phyloP scores from a whole-genome alignment of 2,888 invertebrate genomes.

The Flabesymbios commensalis region DNA sequence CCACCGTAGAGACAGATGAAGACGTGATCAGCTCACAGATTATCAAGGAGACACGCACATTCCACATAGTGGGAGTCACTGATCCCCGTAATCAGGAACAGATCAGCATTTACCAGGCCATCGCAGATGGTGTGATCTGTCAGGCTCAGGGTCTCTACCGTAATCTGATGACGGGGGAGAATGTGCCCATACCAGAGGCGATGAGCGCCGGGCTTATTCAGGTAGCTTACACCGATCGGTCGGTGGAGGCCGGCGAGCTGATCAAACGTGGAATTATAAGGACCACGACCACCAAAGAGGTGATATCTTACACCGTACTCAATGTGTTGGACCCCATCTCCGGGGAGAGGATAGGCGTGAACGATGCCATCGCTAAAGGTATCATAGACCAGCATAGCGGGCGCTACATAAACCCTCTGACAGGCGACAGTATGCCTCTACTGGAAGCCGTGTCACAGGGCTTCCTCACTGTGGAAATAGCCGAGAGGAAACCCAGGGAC shows the following conservation, averaged over 20 bases:
- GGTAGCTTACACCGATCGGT: conserved; percentile 40
- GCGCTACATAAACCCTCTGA: conserved; percentile 29
- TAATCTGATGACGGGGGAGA: conserved; percentile 48
- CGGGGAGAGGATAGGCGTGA: conserved; percentile 19
- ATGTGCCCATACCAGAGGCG: conserved; percentile 57
- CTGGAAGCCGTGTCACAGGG: conserved; percentile 33
- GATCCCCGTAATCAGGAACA: conserved; percentile 50
- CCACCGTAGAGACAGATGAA: conserved; percentile 7
- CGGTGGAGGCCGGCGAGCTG: conserved; percentile 33
- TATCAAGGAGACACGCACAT: conserved; percentile 43
- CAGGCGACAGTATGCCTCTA: conserved; percentile 31
- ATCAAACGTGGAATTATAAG: conserved; percentile 32
- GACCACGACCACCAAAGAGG: conserved; percentile 30
- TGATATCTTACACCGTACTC: conserved; percentile 31
- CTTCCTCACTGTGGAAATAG: conserved; percentile 25
- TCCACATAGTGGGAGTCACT: conserved; percentile 50
- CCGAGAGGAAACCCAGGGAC: background rate
- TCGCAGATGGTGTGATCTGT: conserved; percentile 50
- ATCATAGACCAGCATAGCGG: conserved; percentile 28
- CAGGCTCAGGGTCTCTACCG: conserved; percentile 39
- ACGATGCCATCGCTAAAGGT: conserved; percentile 28
- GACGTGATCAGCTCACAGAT: conserved; percentile 26
- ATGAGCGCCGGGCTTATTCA: conserved; percentile 51
- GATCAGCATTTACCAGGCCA: conserved; percentile 52
- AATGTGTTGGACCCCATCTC: conserved; percentile 30